Conservation (phyloP, 1,140 invertebrate genomes). For the Nasonia vitripennis region DNA sequence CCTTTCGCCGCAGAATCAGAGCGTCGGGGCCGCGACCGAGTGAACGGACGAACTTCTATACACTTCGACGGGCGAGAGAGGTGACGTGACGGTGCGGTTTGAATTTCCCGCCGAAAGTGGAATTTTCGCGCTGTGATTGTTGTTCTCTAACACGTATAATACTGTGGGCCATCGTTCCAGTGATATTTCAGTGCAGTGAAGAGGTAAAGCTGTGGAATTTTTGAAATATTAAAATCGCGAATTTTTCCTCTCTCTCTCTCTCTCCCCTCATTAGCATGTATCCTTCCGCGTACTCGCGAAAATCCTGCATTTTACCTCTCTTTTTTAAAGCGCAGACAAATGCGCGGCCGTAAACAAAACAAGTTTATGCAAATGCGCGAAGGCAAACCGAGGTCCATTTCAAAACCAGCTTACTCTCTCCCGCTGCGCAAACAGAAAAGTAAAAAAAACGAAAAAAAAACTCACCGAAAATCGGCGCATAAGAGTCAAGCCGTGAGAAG, state of each 20-base stretch:
- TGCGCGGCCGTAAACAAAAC: not conserved
- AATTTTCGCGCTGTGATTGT: not conserved
- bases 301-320: not conserved
- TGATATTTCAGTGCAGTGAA: not conserved
- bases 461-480: not conserved
- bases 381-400: not conserved
- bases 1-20: not conserved
- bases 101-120: slow-evolving; percentile 8
- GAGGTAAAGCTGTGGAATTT: no score
- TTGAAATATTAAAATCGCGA: not conserved
- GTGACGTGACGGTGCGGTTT: not conserved
- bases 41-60: slow-evolving; percentile 3
- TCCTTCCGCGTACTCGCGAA: no score
- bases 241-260: not conserved
- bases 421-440: not conserved
- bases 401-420: not conserved
- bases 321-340: not conserved
- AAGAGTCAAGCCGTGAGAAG: not conserved
- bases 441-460: not conserved
- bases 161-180: not conserved
- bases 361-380: not conserved
- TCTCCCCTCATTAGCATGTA: not conserved
- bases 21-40: slow-evolving; percentile 11
- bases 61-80: not conserved
- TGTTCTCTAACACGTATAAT: not conserved